A percentile compares a stretch with the other conserved stretches of the same genome.
phyloP scores from a whole-genome alignment of 2,113 vertebrate genomes.

The Poeciliopsis turrubarensis region DNA sequence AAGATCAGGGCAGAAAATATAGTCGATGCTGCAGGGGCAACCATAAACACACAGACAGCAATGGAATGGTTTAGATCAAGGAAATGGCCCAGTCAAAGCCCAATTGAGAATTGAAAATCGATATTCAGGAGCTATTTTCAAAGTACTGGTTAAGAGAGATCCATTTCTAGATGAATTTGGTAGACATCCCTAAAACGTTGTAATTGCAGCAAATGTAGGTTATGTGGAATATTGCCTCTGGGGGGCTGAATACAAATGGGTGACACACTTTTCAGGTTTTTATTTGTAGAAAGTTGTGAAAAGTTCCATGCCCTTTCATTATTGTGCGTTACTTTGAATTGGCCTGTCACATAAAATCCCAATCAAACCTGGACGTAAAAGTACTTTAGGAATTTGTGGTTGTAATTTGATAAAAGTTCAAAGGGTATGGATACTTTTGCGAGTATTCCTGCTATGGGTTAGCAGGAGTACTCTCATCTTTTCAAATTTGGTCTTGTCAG shows the following conservation, averaged over 20 bases:
- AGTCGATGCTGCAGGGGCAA: not conserved
- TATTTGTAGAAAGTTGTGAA: not conserved
- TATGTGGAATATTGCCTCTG: not conserved
- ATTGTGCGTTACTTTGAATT: not conserved
- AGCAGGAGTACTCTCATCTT: conserved; percentile 1
- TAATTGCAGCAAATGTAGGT: not conserved
- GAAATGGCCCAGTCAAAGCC: not conserved
- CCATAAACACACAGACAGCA: not conserved
- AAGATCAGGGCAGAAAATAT: not conserved
- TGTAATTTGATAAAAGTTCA: not conserved
- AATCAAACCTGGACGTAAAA: not conserved
- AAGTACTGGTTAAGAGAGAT: not conserved
- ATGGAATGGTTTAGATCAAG: not conserved
- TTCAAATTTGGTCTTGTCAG: conserved; percentile 11
- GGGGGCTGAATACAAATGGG: not conserved
- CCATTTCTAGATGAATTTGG: not conserved
- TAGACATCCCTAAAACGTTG: not conserved
- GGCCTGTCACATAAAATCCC: not conserved
- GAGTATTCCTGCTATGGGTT: conserved; percentile 6
- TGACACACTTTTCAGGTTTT: not conserved
- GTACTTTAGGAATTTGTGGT: not conserved
- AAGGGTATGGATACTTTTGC: not conserved
- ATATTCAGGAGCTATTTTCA: too few species aligned
- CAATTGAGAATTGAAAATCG: not conserved
- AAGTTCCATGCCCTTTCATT: not conserved